These are phyloP conservation scores for Agapornis roseicollis DNA, from an alignment of 2,113 vertebrate species.

Conservation along the genomic window DNA sequence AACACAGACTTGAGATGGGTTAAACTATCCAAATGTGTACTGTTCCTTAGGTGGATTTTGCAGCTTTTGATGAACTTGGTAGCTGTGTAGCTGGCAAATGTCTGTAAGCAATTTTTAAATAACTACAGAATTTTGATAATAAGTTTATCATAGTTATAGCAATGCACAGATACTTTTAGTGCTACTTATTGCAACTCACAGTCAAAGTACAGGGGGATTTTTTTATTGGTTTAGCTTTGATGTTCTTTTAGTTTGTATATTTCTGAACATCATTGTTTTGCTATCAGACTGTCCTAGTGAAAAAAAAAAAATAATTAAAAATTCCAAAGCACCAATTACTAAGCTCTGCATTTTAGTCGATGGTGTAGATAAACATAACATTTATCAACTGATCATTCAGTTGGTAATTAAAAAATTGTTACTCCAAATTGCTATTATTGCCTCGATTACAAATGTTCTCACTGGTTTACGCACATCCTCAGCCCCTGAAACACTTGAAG, in stretches of 20 bases:
- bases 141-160: neutral
- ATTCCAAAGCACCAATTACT: neutral
- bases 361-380: neutral
- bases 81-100: neutral
- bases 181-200: neutral
- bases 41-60: neutral
- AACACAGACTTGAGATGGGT: neutral
- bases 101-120: neutral
- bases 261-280: neutral
- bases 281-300: accelerated
- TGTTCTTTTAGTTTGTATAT: neutral
- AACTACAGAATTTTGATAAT: neutral
- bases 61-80: neutral
- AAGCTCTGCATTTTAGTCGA: neutral
- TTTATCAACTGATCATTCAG: neutral
- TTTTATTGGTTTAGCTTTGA: neutral
- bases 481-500: neutral
- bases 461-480: neutral
- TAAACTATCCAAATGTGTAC: neutral
- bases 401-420: neutral
- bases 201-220: neutral
- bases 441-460: neutral
- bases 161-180: neutral
- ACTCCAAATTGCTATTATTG: neutral
- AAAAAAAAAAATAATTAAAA: neutral